Base-by-base conservation (phyloP, 1,140 invertebrate species). In the Pseudomyrmex sp. region DNA sequence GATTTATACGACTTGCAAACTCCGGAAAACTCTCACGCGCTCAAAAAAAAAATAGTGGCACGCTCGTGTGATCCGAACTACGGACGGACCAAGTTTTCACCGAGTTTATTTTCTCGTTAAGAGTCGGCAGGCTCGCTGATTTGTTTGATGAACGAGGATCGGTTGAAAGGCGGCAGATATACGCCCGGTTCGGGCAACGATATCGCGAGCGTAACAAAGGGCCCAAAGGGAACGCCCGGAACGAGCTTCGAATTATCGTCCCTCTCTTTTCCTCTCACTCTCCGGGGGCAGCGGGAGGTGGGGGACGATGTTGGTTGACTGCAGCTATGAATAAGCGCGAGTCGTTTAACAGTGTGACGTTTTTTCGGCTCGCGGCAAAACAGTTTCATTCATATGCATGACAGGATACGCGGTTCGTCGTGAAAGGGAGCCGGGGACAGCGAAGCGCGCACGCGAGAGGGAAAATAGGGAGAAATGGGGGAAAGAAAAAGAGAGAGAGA, bases 381-480 rank as follows among this genome's bases (percentile, higher is more conserved):
- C 87, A 86, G 63, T 90, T 88, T 90, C 89, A 90, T 90, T 90
- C 89, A 90, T 90, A 90, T 90, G 89, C 89, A 90, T 90, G 89
- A 90, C 87, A 52, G 83, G 83, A 83, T 87, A 88, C 82, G 79
- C 73, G 84, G 65, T 59, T 58, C 76, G 52, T 15, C 20, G 52
- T 48, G 20, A 80, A 72, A 59, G 63, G n/a, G 75, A 77, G 35
- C 15, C 9, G 50, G 63, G 77, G 59, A 59, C 20, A 48, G 35
- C 20, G 56, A 48, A 56, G 61, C 44, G 66, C 23, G 61, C 65
- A 18, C 20, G 12, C 54, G 10, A 50, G 48, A 54, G 35, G 35
- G 54, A 69, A 12, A 69, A 5, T 35, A 15, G 26, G 20, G 35
- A 44, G 44, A 2, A 54, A 7, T 3, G 48, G 52, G 10, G 73